A percentile compares a stretch with the other conserved stretches of the same genome.
phyloP scores from a whole-genome alignment of 2,113 vertebrate genomes.

The Siniperca chuatsi region DNA sequence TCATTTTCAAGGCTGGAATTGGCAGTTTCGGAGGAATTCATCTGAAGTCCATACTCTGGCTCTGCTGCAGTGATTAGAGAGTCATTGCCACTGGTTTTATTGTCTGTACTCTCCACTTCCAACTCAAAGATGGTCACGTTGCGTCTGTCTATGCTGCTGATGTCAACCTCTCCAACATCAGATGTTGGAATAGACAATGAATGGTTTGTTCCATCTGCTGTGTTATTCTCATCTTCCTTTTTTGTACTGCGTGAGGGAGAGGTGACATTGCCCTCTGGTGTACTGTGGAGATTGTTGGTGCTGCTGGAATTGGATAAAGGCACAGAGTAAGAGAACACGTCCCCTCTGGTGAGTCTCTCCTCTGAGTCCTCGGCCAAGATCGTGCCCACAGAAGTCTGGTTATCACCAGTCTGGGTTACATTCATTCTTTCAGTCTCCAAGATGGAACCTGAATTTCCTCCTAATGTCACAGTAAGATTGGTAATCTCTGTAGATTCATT shows the following conservation, averaged over 20 bases:
- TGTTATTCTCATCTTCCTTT: background rate
- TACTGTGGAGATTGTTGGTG: background rate
- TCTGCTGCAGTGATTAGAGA: background rate
- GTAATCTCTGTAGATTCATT: conserved; percentile 6
- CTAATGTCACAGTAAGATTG: background rate
- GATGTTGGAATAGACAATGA: background rate
- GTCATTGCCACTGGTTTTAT: conserved; percentile 25
- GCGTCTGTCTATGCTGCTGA: background rate
- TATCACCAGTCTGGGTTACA: background rate
- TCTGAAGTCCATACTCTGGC: background rate
- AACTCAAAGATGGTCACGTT: conserved; percentile 28
- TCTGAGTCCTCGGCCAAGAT: background rate
- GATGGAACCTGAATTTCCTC: conserved; percentile 22
- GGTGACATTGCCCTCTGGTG: background rate
- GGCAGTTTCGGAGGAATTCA: conserved; percentile 17
- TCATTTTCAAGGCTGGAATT: conserved; percentile 44
- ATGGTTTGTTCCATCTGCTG: conserved; percentile 19
- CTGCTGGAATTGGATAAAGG: background rate
- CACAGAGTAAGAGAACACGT: conserved; percentile 63
- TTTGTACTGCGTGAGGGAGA: background rate
- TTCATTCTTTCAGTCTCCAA: conserved; percentile 9
- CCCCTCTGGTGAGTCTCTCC: conserved; percentile 40
- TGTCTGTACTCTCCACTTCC: conserved; percentile 2
- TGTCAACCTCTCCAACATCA: conserved; percentile 3
- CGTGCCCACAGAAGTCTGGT: background rate